Percentiles rank a stretch among this genome's conserved stretches.
Conservation (phyloP, 2,888 invertebrate species). For the Atrina japonica region DNA sequence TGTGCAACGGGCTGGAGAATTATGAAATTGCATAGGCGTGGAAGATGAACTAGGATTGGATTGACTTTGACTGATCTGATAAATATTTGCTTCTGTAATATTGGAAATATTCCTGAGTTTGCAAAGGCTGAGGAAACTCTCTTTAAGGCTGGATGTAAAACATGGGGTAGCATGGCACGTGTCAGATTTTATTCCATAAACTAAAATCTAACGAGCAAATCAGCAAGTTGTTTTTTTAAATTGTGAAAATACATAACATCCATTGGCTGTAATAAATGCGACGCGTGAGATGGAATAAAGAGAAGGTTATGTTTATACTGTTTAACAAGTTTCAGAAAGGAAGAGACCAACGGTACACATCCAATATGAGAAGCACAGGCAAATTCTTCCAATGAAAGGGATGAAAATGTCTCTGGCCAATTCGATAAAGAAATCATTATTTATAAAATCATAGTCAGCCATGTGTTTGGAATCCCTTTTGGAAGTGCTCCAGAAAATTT, state of each 20-base stretch:
- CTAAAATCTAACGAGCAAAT: background rate
- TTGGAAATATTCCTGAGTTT: background rate
- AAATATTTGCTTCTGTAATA: background rate
- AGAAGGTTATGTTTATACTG: no score
- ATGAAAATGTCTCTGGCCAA: no score
- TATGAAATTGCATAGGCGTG: no score
- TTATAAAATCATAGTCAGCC: background rate
- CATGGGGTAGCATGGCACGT: background rate
- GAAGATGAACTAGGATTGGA: no score
- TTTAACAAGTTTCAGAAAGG: no score
- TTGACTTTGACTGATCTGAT: background rate
- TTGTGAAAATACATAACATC: slow-evolving; percentile 11
- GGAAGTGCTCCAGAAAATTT: background rate
- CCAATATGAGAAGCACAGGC: no score
- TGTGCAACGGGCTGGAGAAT: background rate
- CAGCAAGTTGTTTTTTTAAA: background rate
- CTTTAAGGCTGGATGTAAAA: background rate
- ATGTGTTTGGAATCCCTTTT: no score
- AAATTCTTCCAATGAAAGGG: no score
- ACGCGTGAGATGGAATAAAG: background rate
- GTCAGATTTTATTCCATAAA: background rate
- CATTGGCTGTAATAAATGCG: background rate
- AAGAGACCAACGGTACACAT: no score
- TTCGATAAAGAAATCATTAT: no score
- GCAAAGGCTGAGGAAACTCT: background rate